Percentiles rank a stretch among this genome's conserved stretches.
Conservation (phyloP, 2,113 vertebrate species). For the Alexandromys fortis region DNA sequence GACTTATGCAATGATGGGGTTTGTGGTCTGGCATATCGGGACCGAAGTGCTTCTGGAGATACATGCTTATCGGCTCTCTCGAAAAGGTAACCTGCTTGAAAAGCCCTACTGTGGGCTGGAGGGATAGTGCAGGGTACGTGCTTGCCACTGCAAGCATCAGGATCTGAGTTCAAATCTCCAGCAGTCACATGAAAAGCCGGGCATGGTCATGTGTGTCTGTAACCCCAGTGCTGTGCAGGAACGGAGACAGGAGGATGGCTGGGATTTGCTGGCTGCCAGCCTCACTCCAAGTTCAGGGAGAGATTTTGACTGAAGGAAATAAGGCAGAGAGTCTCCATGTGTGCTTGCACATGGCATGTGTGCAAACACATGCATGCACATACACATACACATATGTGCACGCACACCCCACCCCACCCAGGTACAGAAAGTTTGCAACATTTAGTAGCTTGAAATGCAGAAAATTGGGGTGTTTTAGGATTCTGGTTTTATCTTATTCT, state of each 20-base stretch:
- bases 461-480: not conserved
- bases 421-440: not conserved
- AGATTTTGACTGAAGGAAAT: not conserved
- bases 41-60: slow-evolving; percentile 88
- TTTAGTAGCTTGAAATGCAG: not conserved
- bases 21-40: slow-evolving; percentile 90
- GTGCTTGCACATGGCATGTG: not conserved
- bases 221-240: not conserved
- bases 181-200: not conserved
- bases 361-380: not conserved
- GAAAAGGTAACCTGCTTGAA: slow-evolving; percentile 82
- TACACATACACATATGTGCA: not conserved
- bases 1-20: slow-evolving; percentile 88
- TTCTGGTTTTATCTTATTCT: not conserved
- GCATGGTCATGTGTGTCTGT: not conserved
- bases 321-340: not conserved
- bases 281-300: not conserved
- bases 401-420: not conserved
- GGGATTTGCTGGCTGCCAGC: no score
- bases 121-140: no score
- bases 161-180: not conserved
- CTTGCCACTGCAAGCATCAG: not conserved
- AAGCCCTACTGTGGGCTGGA: not conserved
- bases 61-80: slow-evolving; percentile 86
- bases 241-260: no score